Evolutionary conservation across 2,888 invertebrate genomes (phyloP).

Genomic region (Eudasyphora cyanicolor): DNA sequence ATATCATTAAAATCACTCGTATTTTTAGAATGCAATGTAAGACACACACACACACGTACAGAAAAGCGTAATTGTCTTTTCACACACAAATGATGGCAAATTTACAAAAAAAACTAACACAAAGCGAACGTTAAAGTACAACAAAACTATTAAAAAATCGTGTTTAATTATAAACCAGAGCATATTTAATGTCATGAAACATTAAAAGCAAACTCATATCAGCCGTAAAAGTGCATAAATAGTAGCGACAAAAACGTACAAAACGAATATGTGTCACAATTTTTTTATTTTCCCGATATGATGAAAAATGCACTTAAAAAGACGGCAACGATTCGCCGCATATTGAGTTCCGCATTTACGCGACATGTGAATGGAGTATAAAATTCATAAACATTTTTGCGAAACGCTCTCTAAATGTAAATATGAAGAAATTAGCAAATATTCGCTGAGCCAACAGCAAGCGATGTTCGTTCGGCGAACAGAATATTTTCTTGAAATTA

Average conservation of each 20-base stretch:
- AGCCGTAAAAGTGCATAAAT: slow-evolving; percentile 30
- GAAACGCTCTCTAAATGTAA: too few relatives aligned
- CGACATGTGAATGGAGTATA: background rate
- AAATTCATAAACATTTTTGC: too few relatives aligned
- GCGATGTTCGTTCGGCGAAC: too few relatives aligned
- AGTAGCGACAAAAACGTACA: background rate
- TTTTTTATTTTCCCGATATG: slow-evolving; percentile 1
- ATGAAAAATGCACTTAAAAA: background rate
- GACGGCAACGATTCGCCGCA: background rate
- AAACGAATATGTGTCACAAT: slow-evolving; percentile 4
- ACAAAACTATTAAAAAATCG: slow-evolving; percentile 30
- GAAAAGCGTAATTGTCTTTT: background rate
- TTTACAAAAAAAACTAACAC: background rate
- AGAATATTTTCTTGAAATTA: too few relatives aligned
- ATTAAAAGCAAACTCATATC: slow-evolving; percentile 31
- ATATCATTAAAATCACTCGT: slow-evolving; percentile 36
- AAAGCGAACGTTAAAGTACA: background rate
- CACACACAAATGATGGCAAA: background rate
- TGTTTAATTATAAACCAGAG: slow-evolving; percentile 30
- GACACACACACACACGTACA: background rate
- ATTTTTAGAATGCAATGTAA: slow-evolving; percentile 34
- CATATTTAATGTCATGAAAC: slow-evolving; percentile 33
- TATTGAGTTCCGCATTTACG: slow-evolving; percentile 21
- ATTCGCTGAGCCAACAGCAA: too few relatives aligned
- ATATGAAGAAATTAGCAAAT: too few relatives aligned